phyloP scores from a whole-genome alignment of 2,113 vertebrate species.

The Stomatorhinus ivindoensis region DNA sequence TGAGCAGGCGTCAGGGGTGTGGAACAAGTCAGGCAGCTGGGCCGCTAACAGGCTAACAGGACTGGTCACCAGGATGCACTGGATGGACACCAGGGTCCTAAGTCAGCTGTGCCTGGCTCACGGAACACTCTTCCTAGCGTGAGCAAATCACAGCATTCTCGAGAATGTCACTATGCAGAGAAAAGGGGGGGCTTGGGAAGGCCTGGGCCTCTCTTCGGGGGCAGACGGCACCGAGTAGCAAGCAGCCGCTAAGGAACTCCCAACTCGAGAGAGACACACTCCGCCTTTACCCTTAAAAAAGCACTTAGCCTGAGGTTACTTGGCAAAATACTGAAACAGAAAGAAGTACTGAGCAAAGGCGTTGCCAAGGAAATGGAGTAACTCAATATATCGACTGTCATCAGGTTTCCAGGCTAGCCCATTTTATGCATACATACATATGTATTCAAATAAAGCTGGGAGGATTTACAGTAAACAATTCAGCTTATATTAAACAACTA shows the following conservation, averaged over 20 bases:
- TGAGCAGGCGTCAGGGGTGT: not conserved
- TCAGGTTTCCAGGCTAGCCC: not conserved
- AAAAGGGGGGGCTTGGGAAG: not conserved
- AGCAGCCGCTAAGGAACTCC: not conserved
- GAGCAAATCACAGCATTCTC: not conserved
- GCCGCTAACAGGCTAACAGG: not conserved
- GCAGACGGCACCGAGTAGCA: not conserved
- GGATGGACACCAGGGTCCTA: not conserved
- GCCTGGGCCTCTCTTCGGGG: not conserved
- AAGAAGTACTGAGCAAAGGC: not conserved
- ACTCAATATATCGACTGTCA: not conserved
- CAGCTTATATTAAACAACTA: not conserved
- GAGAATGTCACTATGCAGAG: not conserved
- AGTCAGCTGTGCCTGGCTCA: slow-evolving; percentile 20
- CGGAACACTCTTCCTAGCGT: slow-evolving; percentile 6
- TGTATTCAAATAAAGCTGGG: not conserved
- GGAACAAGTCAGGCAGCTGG: not conserved
- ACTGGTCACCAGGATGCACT: not conserved
- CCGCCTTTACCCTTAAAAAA: not conserved
- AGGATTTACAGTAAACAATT: not conserved
- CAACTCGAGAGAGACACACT: not conserved
- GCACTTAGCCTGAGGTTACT: not conserved
- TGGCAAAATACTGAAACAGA: not conserved
- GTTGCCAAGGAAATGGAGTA: not conserved
- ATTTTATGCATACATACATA: not conserved